Conservation (phyloP, 1,140 invertebrate species). For the Protaetia brevitarsis region DNA sequence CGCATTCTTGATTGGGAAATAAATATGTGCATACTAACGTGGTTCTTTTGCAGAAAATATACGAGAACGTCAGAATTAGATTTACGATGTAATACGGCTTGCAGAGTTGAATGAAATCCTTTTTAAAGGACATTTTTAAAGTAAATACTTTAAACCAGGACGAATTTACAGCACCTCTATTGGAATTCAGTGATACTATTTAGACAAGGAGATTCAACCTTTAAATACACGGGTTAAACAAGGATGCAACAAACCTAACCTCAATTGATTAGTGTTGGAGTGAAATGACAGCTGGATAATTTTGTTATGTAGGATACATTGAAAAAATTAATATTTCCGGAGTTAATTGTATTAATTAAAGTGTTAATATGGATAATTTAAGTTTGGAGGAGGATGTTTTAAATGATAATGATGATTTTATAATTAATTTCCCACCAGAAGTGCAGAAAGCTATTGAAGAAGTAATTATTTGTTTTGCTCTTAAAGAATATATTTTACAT, state of each 20-base stretch:
- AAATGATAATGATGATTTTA: conserved; percentile 42
- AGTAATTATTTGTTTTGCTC: conserved; percentile 28
- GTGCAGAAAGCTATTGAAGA: conserved; percentile 48
- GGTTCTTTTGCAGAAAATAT: conserved; percentile 71
- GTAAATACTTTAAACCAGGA: neutral
- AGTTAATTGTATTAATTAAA: too few relatives aligned
- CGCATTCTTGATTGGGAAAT: conserved; percentile 69
- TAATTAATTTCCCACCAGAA: conserved; percentile 47
- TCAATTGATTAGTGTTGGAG: too few relatives aligned
- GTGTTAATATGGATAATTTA: neutral
- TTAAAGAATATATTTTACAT: conserved; percentile 15
- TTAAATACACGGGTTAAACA: too few relatives aligned
- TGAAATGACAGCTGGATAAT: too few relatives aligned
- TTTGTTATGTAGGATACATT: too few relatives aligned
- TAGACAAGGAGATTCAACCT: too few relatives aligned
- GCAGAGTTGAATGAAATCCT: conserved; percentile 67
- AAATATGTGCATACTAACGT: conserved; percentile 67
- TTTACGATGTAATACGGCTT: conserved; percentile 89
- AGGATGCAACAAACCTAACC: too few relatives aligned
- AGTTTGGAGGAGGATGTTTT: conserved; percentile 28
- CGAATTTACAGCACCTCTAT: too few relatives aligned
- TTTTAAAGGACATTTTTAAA: conserved; percentile 64
- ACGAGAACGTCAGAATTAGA: conserved; percentile 80
- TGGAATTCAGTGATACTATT: too few relatives aligned
- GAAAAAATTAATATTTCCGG: too few relatives aligned